Evolutionary conservation across 1,140 invertebrate species (phyloP).

Genomic region (Steinernema khuongi): DNA sequence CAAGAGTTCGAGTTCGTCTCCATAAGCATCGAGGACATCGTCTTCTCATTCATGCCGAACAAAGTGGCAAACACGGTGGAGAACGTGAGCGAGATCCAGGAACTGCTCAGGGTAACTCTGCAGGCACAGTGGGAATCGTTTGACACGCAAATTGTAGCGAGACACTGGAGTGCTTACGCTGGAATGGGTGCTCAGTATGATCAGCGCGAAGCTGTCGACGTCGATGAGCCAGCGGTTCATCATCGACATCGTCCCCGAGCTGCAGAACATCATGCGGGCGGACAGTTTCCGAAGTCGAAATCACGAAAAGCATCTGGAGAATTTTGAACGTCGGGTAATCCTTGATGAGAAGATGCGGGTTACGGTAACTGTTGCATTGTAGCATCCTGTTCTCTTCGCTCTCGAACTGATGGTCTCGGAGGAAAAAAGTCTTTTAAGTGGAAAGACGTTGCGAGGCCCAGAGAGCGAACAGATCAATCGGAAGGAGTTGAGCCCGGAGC

Average conservation of each 20-base stretch:
- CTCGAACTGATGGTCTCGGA: constrained; percentile 41
- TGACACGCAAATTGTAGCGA: constrained; percentile 35
- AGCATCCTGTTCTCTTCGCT: constrained; percentile 50
- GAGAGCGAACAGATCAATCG: constrained; percentile 28
- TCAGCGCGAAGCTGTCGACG: constrained; percentile 48
- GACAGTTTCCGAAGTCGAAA: constrained; percentile 35
- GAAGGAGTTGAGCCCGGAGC: constrained; percentile 43
- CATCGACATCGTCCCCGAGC: constrained; percentile 49
- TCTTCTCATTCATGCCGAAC: constrained; percentile 48
- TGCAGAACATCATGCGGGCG: constrained; percentile 42
- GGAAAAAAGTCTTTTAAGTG: constrained; percentile 41
- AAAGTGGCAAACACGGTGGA: constrained; percentile 53
- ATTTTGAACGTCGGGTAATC: constrained; percentile 48
- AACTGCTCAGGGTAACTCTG: constrained; percentile 39
- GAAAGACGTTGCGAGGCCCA: constrained; percentile 8
- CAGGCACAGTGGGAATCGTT: background rate
- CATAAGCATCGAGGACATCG: constrained; percentile 47
- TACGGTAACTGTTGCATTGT: constrained; percentile 27
- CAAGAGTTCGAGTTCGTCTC: constrained; percentile 52
- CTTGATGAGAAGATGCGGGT: background rate
- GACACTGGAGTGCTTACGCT: constrained; percentile 44
- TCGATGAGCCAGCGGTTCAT: constrained; percentile 46
- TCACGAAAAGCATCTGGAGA: constrained; percentile 31
- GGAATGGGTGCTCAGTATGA: constrained; percentile 50
- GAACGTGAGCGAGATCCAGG: constrained; percentile 48